Base-by-base conservation (phyloP, 2,797 vertebrate species). In the Eleutherodactylus coqui region DNA sequence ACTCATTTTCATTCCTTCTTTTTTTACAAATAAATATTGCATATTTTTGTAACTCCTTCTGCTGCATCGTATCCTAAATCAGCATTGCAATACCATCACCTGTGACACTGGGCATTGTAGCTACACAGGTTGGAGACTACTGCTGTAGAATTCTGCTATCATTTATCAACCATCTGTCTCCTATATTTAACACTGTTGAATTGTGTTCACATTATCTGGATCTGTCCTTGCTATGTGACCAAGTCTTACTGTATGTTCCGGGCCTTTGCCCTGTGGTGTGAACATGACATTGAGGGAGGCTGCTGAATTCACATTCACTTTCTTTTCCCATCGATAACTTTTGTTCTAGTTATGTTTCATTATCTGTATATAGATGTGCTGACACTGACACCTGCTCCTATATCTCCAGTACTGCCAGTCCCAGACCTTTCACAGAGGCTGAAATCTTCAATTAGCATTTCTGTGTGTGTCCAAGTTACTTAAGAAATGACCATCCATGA, bases 381-480 rank as follows among this genome's bases (percentile, higher is more conserved):
- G 70, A 82, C 78, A 86, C 29, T 32, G 53, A 75, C 85, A 76
- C 67, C 79, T 82, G 70, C 55, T 82, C 27, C 47, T 49, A 51
- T 69, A 41, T 81, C 45, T 86, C 55, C 43, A 36, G 47, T 19
- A 2, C 27, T 49, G 70, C 69, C 77, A 70, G 45, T 29, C 36
- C 16, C 29, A 34, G 45, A 43, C 16, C 62, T 41, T 14, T 51
- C 76, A 34, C 34, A 24, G 21, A 45, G 38, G 29, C 43, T 11
- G 34, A 85, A 60, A 72, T 49, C 67, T 53, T 60, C 67, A 79
- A 73, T 85, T 79, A 85, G 67, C 53, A 69, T 76, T 75, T 75
- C 55, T 69, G 62, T 51, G 45, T 69, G 60, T 82, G 53, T 79
- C 83, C 72, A 41, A 62, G 73, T 53, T 67, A 51, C 83, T 77